These are phyloP conservation scores for Merops nubicus DNA, from an alignment of 2,113 vertebrate species.

Conservation along the genomic window DNA sequence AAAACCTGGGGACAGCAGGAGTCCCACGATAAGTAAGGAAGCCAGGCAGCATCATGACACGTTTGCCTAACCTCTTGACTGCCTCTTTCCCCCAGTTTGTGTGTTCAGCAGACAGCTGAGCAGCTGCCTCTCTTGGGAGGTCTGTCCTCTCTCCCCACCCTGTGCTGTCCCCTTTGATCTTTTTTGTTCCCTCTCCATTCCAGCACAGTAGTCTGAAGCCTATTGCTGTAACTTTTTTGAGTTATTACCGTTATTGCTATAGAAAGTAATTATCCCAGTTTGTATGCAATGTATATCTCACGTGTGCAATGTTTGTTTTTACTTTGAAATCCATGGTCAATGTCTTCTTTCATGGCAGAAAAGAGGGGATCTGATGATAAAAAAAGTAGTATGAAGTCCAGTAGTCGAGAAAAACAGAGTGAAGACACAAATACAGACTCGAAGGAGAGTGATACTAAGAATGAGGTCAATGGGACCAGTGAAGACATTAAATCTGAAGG, in stretches of 20 bases:
- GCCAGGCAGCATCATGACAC: not conserved
- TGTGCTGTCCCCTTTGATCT: not conserved
- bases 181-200: constrained; percentile 10
- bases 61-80: not conserved
- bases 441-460: constrained; percentile 90
- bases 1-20: not conserved
- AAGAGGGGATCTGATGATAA: constrained; percentile 93
- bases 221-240: not conserved
- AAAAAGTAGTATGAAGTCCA: constrained; percentile 90
- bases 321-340: constrained; percentile 78
- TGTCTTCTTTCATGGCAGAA: constrained; percentile 87
- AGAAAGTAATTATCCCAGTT: constrained; percentile 7
- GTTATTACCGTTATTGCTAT: not conserved
- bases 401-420: constrained; percentile 89
- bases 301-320: constrained; percentile 70
- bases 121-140: not conserved
- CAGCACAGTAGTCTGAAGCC: constrained; percentile 12
- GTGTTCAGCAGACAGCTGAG: not conserved
- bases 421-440: constrained; percentile 86
- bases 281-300: constrained; percentile 44
- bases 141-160: not conserved
- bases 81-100: not conserved
- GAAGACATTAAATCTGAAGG: constrained; percentile 99
- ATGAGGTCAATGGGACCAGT: constrained; percentile 94
- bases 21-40: constrained; percentile 23